These are phyloP conservation scores for Aspiorhynchus laticeps DNA, from an alignment of 2,113 vertebrate genomes.

Conservation along the genomic window DNA sequence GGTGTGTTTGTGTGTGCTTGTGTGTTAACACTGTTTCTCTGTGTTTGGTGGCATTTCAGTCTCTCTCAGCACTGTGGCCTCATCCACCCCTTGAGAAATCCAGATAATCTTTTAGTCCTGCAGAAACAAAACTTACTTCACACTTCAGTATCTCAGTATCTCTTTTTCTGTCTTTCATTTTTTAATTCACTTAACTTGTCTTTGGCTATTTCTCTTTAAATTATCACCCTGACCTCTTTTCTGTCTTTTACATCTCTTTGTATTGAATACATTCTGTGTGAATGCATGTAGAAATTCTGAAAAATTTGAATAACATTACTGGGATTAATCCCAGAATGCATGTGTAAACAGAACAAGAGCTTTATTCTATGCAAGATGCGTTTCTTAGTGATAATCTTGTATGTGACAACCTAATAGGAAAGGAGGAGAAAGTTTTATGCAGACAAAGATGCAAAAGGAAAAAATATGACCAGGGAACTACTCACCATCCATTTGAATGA, in stretches of 20 bases:
- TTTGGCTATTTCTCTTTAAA: not conserved
- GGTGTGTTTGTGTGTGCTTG: not conserved
- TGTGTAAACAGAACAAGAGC: not conserved
- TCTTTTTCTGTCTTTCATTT: not conserved
- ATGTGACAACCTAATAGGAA: no score
- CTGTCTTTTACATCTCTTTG: not conserved
- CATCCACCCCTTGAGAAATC: not conserved
- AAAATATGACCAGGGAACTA: not conserved
- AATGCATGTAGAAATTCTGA: not conserved
- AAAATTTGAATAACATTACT: not conserved
- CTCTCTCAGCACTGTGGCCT: conserved; percentile 26
- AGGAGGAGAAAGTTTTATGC: not conserved
- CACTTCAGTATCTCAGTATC: not conserved
- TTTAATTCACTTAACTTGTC: not conserved
- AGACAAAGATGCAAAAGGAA: not conserved
- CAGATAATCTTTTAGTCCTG: conserved; percentile 36
- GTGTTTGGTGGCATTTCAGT: not conserved
- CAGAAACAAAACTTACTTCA: conserved; percentile 27
- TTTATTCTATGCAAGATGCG: not conserved
- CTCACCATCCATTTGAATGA: not conserved
- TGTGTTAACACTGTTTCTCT: not conserved
- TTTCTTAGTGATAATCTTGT: no score
- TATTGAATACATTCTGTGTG: not conserved
- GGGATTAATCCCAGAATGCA: not conserved
- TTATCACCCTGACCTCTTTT: not conserved